Conservation (phyloP, 1,140 invertebrate species). For the Brachionus calyciflorus region DNA sequence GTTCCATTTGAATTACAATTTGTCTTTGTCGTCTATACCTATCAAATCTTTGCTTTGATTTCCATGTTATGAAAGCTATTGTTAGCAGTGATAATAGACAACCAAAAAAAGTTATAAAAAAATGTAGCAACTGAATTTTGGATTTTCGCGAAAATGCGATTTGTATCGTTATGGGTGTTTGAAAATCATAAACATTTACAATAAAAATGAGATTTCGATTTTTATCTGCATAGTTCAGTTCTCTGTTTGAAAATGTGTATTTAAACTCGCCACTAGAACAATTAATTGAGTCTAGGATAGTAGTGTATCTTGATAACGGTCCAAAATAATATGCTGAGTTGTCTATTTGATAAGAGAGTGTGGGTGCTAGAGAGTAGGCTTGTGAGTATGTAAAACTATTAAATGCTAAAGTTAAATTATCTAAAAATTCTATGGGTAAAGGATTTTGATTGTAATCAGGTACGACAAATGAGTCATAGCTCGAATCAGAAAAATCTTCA, state of each 20-base stretch:
- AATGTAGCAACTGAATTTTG: constrained; percentile 29
- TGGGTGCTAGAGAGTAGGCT: not conserved
- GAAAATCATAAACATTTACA: constrained; percentile 27
- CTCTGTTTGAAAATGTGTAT: constrained; percentile 7
- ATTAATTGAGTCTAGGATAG: not conserved
- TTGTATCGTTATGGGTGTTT: constrained; percentile 19
- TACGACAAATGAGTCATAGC: constrained; percentile 17
- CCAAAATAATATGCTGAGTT: constrained; percentile 6
- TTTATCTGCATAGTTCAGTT: constrained; percentile 24
- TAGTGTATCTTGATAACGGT: not conserved
- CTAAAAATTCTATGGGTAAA: constrained; percentile 3
- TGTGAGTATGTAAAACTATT: not conserved
- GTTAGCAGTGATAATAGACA: constrained; percentile 18
- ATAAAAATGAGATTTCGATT: constrained; percentile 18
- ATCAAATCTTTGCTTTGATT: constrained; percentile 37
- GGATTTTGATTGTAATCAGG: constrained; percentile 24
- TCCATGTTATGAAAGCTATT: constrained; percentile 42
- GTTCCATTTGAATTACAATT: constrained; percentile 44
- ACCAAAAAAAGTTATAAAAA: constrained; percentile 42
- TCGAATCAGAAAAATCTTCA: constrained; percentile 30
- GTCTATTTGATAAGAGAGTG: not conserved
- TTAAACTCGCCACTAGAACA: not conserved
- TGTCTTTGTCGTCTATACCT: constrained; percentile 42
- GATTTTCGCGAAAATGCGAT: constrained; percentile 43
- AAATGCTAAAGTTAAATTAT: not conserved